Evolutionary conservation across 2,113 vertebrate species (phyloP).

Genomic region (Panurus biarmicus): DNA sequence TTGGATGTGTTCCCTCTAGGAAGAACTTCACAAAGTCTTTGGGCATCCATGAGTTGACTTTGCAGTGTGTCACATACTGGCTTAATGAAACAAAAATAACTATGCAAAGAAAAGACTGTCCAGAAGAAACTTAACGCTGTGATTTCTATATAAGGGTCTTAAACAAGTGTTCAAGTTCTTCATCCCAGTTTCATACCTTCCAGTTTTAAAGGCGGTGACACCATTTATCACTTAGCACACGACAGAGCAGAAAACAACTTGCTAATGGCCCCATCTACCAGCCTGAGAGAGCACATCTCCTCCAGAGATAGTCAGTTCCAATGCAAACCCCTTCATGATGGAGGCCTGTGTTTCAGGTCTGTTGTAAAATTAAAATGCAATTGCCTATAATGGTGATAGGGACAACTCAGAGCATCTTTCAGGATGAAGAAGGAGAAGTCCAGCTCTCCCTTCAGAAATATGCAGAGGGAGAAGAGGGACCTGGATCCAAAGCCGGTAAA

Average conservation of each 20-base stretch:
- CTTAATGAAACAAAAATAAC: not conserved
- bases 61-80: not conserved
- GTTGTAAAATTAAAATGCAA: not conserved
- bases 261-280: not conserved
- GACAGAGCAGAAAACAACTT: not conserved
- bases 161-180: not conserved
- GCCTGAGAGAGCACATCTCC: not conserved
- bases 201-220: not conserved
- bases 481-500: not conserved
- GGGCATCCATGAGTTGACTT: not conserved
- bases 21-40: not conserved
- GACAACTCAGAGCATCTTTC: not conserved
- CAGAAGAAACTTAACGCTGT: not conserved
- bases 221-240: not conserved
- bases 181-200: not conserved
- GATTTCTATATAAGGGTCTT: not conserved
- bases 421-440: not conserved
- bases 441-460: not conserved
- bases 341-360: not conserved
- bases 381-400: not conserved
- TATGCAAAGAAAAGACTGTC: not conserved
- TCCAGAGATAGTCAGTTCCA: not conserved
- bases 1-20: not conserved
- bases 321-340: not conserved
- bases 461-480: not conserved